Percentiles rank a stretch among this genome's conserved stretches.
These are phyloP conservation scores for Aphodius granarius DNA, from an alignment of 2,888 invertebrate species.

Conservation along the genomic window DNA sequence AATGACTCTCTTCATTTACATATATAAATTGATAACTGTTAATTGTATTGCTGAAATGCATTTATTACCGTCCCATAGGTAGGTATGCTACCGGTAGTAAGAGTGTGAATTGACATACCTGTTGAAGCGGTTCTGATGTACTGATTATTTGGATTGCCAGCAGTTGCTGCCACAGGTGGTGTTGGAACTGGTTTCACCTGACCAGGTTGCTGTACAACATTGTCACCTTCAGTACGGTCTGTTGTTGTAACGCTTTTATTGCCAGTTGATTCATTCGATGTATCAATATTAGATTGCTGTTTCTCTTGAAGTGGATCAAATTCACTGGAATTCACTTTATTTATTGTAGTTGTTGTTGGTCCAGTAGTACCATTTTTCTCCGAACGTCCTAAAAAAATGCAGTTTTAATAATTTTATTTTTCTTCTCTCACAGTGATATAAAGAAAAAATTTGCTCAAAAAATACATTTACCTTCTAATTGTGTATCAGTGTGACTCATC, in stretches of 20 bases:
- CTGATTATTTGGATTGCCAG: constrained; percentile 43
- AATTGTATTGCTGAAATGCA: too few relatives aligned
- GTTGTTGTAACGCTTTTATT: constrained; percentile 40
- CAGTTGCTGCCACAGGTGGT: constrained; percentile 36
- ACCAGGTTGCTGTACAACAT: constrained; percentile 44
- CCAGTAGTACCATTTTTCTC: constrained; percentile 15
- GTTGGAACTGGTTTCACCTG: constrained; percentile 42
- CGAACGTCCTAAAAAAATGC: constrained; percentile 18
- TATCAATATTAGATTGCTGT: constrained; percentile 34
- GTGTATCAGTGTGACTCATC: constrained; percentile 11
- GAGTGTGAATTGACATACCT: constrained; percentile 25
- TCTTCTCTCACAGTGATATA: too few relatives aligned
- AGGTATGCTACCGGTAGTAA: too few relatives aligned
- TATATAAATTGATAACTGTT: too few relatives aligned
- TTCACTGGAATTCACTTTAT: constrained; percentile 57
- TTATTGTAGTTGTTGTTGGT: constrained; percentile 34
- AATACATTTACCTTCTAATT: constrained; percentile 23
- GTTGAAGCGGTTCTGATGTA: constrained; percentile 44
- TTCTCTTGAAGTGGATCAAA: constrained; percentile 62
- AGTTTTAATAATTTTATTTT: not conserved
- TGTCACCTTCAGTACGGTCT: constrained; percentile 35
- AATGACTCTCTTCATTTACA: too few relatives aligned
- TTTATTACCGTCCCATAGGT: too few relatives aligned
- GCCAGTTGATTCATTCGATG: constrained; percentile 40
- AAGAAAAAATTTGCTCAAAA: not conserved